These are phyloP conservation scores for Polypedilum vanderplanki DNA, from an alignment of 1,140 invertebrate genomes.

Conservation along the genomic window DNA sequence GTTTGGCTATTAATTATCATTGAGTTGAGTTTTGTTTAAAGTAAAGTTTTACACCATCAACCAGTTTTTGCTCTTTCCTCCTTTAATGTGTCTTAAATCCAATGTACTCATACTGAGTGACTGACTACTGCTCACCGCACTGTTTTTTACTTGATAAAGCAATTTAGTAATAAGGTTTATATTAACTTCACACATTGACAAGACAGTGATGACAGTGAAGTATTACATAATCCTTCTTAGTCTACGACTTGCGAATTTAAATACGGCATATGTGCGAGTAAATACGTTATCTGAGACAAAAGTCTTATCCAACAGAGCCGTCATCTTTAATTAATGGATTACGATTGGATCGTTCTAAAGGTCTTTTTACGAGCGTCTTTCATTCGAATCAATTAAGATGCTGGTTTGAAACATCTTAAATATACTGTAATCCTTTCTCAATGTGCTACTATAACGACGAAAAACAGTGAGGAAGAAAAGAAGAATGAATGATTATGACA, in stretches of 20 bases:
- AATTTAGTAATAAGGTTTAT: not conserved
- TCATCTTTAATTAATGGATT: slow-evolving; percentile 13
- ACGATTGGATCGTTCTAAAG: not conserved
- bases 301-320: not conserved
- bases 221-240: not conserved
- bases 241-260: too few relatives aligned
- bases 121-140: not conserved
- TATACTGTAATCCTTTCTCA: not conserved
- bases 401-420: slow-evolving; percentile 5
- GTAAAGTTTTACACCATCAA: not conserved
- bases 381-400: slow-evolving; percentile 6
- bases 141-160: not conserved
- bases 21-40: not conserved
- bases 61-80: not conserved
- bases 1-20: slow-evolving; percentile 7
- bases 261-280: not conserved
- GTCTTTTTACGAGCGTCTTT: not conserved
- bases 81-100: too few relatives aligned
- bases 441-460: not conserved
- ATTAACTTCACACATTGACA: not conserved
- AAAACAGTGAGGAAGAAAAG: too few relatives aligned
- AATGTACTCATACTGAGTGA: too few relatives aligned
- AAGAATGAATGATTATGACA: too few relatives aligned
- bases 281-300: not conserved
- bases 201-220: not conserved